These are phyloP conservation scores for Papilio machaon DNA, from an alignment of 1,140 invertebrate species.

Conservation along the genomic window DNA sequence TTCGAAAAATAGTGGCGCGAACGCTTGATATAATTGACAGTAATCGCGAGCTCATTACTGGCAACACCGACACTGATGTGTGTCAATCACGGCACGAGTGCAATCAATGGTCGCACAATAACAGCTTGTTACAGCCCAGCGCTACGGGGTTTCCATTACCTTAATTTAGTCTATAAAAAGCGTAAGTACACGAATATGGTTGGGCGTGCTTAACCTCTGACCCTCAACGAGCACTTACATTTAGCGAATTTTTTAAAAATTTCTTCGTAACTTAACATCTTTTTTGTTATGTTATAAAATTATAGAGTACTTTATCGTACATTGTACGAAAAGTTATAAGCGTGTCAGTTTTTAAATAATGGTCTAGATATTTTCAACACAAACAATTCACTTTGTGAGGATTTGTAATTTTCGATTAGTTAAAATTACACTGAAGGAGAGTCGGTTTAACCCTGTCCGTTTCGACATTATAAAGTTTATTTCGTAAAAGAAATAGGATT, in stretches of 20 bases:
- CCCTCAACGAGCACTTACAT: constrained; percentile 49
- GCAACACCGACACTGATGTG: constrained; percentile 53
- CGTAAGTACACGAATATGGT: constrained; percentile 41
- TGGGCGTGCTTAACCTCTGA: constrained; percentile 58
- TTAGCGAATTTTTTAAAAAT: constrained; percentile 45
- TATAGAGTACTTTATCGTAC: not conserved
- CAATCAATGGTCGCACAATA: constrained; percentile 57
- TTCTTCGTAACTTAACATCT: not conserved
- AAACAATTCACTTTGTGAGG: not conserved
- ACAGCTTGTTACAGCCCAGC: constrained; percentile 59
- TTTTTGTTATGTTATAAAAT: not conserved
- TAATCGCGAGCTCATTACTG: constrained; percentile 64
- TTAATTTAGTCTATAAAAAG: constrained; percentile 59
- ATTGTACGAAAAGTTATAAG: not conserved
- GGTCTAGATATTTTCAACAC: not conserved
- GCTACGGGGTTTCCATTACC: constrained; percentile 60
- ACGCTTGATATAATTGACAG: constrained; percentile 48
- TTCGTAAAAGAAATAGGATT: not conserved
- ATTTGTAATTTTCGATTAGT: not conserved
- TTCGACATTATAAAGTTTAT: no score
- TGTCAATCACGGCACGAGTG: constrained; percentile 55
- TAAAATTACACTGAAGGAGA: not conserved
- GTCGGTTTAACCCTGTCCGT: not conserved
- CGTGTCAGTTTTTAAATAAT: not conserved
- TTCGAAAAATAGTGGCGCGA: constrained; percentile 17